Base-by-base conservation (phyloP, 2,113 vertebrate species). In the Hydropotes inermis region DNA sequence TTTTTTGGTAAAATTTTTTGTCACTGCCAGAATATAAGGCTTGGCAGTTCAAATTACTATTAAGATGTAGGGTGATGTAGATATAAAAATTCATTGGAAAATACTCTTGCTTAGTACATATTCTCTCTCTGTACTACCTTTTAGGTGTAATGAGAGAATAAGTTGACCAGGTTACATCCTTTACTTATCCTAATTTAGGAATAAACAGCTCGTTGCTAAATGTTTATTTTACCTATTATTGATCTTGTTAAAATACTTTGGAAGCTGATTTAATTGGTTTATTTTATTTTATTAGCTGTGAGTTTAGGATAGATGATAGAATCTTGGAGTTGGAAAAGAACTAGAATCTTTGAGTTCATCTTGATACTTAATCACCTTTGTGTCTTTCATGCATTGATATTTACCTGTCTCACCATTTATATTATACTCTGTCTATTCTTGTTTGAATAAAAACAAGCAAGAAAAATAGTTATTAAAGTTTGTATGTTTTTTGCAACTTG, bases 391-490 rank as follows among this genome's bases (percentile, higher is more conserved):
- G 12, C 76, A 67, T 87, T 93, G 55, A 60, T 84, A 79, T 67
- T 97, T 93, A 64, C 74, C 15, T 79, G 13, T 60, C 33, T 96
- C 14, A 79, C 14, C 11, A 78, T 78, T 57, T 50, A 50, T 95
- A 92, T 94, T 95, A 33, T 74, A 84, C 25, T 91, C 84, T 21
- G 57, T 92, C 28, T 79, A 52, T 70, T 21, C 0, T 89, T 86
- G 57, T 81, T 89, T 96, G 87, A 95, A 89, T 97, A 79, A 86
- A 96, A 92, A 64, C 78, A 90, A 92, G 36, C 45, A 96, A 94
- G 23, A 58, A 90, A 83, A 82, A 91, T 54, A 39, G 7, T 87
- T 83, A n/a, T 76, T 52, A 81, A 96, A 27, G 23, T 93, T 70
- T 89, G 0, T 95, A 78, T 95, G 25, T 45, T 87, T 81, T 96